Percentiles rank a stretch among this genome's conserved stretches.
Evolutionary conservation across 2,888 invertebrate genomes (phyloP).

Genomic region (Zonitis immaculata): DNA sequence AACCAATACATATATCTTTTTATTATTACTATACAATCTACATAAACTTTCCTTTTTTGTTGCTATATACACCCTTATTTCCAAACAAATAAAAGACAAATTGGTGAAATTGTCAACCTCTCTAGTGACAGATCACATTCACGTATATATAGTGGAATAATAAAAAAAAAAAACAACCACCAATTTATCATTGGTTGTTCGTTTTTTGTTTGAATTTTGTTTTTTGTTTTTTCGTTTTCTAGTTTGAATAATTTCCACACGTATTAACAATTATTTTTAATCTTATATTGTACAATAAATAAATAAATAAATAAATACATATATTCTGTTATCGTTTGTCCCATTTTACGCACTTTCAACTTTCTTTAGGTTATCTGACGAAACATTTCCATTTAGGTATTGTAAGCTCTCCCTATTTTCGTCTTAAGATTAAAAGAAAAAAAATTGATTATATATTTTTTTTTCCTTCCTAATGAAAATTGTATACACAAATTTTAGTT

Average conservation of each 20-base stretch:
- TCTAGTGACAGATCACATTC: constrained; percentile 5
- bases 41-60: not conserved
- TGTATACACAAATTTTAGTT: not conserved
- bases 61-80: not conserved
- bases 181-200: constrained; percentile 14
- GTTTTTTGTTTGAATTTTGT: constrained; percentile 10
- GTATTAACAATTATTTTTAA: too few relatives aligned
- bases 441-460: not conserved
- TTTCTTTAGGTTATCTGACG: too few relatives aligned
- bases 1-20: too few relatives aligned
- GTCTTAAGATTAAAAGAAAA: too few relatives aligned
- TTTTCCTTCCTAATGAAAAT: not conserved
- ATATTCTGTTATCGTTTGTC: constrained; percentile 17
- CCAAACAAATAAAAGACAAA: constrained; percentile 4
- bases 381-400: too few relatives aligned
- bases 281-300: too few relatives aligned
- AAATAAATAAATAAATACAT: too few relatives aligned
- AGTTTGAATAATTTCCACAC: constrained; percentile 14
- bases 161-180: too few relatives aligned
- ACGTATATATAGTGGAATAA: constrained; percentile 18
- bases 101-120: constrained; percentile 1
- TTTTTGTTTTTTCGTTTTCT: too few relatives aligned
- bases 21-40: too few relatives aligned
- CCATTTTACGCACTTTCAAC: not conserved
- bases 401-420: too few relatives aligned